phyloP scores from a whole-genome alignment of 2,888 invertebrate genomes.

The Drosophila recens region DNA sequence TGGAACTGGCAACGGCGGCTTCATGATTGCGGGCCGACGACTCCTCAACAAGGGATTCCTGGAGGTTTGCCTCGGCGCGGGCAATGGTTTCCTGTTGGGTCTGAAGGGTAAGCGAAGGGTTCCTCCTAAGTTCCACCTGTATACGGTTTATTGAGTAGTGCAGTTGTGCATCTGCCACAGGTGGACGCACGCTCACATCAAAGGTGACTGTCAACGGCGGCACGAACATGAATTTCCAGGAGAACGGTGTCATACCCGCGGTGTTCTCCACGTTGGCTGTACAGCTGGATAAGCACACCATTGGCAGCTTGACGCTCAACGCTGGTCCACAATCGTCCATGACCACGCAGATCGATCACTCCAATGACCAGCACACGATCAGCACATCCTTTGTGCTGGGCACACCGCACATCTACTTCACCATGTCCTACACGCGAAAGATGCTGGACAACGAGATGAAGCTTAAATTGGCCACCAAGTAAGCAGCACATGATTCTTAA shows the following conservation, averaged over 20 bases:
- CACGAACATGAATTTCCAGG: constrained; percentile 91
- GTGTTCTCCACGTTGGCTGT: constrained; percentile 92
- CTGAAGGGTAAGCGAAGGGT: constrained; percentile 87
- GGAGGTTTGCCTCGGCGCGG: constrained; percentile 93
- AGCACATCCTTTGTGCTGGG: constrained; percentile 92
- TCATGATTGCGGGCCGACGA: constrained; percentile 91
- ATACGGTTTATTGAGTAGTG: constrained; percentile 19
- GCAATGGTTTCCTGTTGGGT: constrained; percentile 92
- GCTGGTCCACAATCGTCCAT: constrained; percentile 90
- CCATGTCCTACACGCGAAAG: constrained; percentile 92
- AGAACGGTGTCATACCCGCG: constrained; percentile 91
- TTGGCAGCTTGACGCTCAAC: constrained; percentile 95
- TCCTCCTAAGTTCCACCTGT: neutral
- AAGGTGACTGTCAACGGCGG: constrained; percentile 87
- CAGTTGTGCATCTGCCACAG: constrained; percentile 44
- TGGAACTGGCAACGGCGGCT: constrained; percentile 91
- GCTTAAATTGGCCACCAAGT: constrained; percentile 92
- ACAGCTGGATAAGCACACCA: constrained; percentile 94
- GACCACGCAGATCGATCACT: constrained; percentile 92
- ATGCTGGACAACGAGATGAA: constrained; percentile 92
- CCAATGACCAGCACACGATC: constrained; percentile 89
- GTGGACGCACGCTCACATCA: constrained; percentile 75
- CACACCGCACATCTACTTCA: constrained; percentile 92
- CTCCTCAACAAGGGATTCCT: constrained; percentile 94
- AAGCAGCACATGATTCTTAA: constrained; percentile 83